Conservation (phyloP, 2,797 vertebrate species). For the Xiphorhynchus erythropygius region DNA sequence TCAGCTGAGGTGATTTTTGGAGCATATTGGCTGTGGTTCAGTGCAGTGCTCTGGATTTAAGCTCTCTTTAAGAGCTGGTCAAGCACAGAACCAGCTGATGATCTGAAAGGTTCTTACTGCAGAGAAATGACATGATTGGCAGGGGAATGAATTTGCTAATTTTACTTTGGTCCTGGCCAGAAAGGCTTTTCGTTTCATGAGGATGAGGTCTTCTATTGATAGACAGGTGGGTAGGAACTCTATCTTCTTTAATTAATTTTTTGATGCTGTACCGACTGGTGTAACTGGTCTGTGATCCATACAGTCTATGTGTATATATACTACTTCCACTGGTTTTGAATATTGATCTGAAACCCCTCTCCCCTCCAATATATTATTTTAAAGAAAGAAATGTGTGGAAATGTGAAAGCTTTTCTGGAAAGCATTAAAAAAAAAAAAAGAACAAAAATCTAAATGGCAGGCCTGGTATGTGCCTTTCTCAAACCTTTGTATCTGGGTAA, state of each 20-base stretch:
- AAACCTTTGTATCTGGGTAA: not conserved
- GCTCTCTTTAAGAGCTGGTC: not conserved
- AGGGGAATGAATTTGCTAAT: not conserved
- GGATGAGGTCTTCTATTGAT: not conserved
- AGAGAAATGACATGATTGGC: not conserved
- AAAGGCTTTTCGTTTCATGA: not conserved
- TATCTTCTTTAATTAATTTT: not conserved
- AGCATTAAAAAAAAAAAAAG: not conserved
- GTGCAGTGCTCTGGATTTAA: not conserved
- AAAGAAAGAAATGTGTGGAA: not conserved
- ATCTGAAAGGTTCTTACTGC: not conserved
- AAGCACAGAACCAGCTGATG: not conserved
- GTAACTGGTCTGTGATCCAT: not conserved
- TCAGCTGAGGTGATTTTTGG: not conserved
- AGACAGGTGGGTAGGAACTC: not conserved
- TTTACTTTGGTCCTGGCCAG: not conserved
- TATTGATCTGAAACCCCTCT: not conserved
- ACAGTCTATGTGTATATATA: not conserved
- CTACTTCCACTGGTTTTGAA: not conserved
- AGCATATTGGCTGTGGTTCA: not conserved
- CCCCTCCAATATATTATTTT: not conserved
- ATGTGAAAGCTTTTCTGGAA: not conserved
- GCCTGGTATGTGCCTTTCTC: not conserved
- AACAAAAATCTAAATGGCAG: not conserved
- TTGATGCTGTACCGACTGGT: not conserved